Base-by-base conservation (phyloP, 1,140 invertebrate species). In the Megathymus violae region DNA sequence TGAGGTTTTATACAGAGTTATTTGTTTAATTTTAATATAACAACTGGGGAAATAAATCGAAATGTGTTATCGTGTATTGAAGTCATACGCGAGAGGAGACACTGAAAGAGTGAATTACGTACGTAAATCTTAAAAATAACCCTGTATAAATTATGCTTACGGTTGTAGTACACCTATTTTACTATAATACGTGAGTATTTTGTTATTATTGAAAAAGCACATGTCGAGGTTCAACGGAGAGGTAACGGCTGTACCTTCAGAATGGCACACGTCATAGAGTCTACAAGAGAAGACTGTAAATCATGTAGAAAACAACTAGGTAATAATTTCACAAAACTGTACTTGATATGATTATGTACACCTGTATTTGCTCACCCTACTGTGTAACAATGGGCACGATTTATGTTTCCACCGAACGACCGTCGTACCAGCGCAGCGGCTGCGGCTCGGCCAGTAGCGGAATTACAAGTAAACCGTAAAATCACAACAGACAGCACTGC, bases 101-200 rank as follows among this genome's bases (percentile, higher is more conserved):
- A 59, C 22, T 22, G 43, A 41, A 50, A 40, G 60, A 41, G 50
- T 54, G 34, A 22, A 38, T 51, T 38, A 52, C 31, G 59, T 61
- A 63, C 44, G 61, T 70, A 80, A 80, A 78, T 65, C 75, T 82
- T 82, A 84, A 87, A 82, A 85, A 83, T 88, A 89, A 88, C 84
- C 84, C 84, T 90, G 85, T 88, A 90, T 86, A 90, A 87, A 90
- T 90, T 90, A 90, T 90, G 85, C 84, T 87, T 88, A 88, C 77
- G 76, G 79, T 82, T 81, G 71, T 84, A 83, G 63, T 71, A 80
- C 64, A 76, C 76, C 76, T 83, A 86, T 85, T 81, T 75, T 69
- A 79, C 73, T 81, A 84, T 77, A 82, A 75, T 82, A 80, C 48
- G 82, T 90, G 88, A 90, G 88, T 90, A 90, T 89, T 89, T 72